A percentile compares a stretch with the other conserved stretches of the same genome.
These are phyloP conservation scores for Tretioscincus oriximinensis DNA, from an alignment of 2,113 vertebrate species.

Conservation along the genomic window DNA sequence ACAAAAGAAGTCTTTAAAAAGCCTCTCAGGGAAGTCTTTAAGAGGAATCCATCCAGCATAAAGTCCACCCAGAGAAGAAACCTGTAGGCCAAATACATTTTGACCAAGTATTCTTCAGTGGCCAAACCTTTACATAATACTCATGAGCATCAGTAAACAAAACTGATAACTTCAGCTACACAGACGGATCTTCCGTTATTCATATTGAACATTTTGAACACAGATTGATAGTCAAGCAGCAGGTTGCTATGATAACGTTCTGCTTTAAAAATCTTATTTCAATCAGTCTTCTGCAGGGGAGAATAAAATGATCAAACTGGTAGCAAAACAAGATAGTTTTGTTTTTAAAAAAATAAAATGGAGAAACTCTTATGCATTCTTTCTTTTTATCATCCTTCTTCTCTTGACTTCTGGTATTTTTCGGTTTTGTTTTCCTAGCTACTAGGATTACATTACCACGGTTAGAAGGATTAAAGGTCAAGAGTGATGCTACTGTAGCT, in stretches of 20 bases:
- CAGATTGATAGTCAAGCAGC: neutral
- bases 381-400: slow-evolving; percentile 8
- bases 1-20: no score
- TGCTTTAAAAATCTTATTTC: neutral
- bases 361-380: neutral
- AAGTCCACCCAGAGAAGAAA: no score
- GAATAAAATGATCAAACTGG: neutral
- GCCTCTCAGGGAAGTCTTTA: no score
- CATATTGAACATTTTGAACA: neutral
- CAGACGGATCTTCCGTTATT: neutral
- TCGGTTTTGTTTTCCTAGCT: neutral
- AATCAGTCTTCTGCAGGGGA: neutral
- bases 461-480: slow-evolving; percentile 18
- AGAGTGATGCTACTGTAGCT: slow-evolving; percentile 4
- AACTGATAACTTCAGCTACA: neutral
- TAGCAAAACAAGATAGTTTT: neutral
- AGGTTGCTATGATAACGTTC: neutral
- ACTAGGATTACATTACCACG: slow-evolving; percentile 33
- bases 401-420: neutral
- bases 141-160: neutral
- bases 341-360: neutral
- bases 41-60: no score
- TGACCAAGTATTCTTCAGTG: no score
- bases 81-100: no score
- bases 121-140: neutral